Evolutionary conservation across 2,888 invertebrate genomes (phyloP), one percentile per base, ranked within the genome.

Genomic region (Glaucopsyche alexis): DNA sequence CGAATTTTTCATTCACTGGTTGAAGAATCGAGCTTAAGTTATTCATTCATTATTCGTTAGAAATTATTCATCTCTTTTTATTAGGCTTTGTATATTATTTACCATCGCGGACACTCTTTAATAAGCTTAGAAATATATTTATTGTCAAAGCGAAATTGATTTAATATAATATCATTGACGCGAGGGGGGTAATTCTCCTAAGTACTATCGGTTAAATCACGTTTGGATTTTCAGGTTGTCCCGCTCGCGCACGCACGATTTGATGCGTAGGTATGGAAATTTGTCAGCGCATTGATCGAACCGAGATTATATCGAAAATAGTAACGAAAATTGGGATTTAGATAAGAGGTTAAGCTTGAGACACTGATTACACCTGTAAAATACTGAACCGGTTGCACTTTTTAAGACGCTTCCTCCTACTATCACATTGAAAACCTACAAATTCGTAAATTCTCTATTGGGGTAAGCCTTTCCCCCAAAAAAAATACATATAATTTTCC

Each of bases 11-110:
- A n/a, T n/a, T n/a, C n/a, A 52, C 14, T 52, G 5, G n/a, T 52
- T 14, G 7, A 52, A n/a, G 7, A 16, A 52, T 52, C n/a, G 19
- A 55, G 19, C 7, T 47, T 13, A 45, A 67, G 19, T 47, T 47
- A 47, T 45, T 67, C 16, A 47, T n/a, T n/a, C n/a, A n/a, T n/a
- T 6, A 19, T 45, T 11, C 11, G n/a, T 47, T 19, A 19, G 45
- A 67, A 67, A 67, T 47, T 42, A 42, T 67, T 67, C 67, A 45
- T 16, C n/a, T 8, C 60, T 60, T 8, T 16, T 66, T 66, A 42
- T 42, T 16, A 67, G 11, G 19, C 47, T 40, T 19, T 65, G 42
- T 42, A 42, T 66, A 40, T 42, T 3, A 5, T 3, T n/a, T 66
- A n/a, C 16, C n/a, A 29, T 1, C 11, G 52, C 2, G 55, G 16